phyloP scores from a whole-genome alignment of 2,113 vertebrate species.

The Vulpes ferrilata region DNA sequence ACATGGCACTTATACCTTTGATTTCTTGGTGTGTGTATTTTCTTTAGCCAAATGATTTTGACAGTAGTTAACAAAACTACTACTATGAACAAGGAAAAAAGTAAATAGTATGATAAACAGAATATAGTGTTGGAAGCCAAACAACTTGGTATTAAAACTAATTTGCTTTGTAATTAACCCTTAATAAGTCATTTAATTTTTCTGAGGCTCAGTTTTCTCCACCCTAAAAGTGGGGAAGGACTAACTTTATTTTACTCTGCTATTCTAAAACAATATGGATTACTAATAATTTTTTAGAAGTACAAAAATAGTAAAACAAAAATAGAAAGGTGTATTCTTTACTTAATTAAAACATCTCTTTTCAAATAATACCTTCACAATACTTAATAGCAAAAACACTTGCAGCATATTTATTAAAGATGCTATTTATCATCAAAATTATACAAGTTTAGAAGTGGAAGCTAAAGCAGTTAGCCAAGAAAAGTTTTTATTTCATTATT shows the following conservation, averaged over 20 bases:
- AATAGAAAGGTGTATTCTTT: not conserved
- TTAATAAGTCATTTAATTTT: constrained; percentile 27
- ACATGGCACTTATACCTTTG: not conserved
- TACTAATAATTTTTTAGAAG: not conserved
- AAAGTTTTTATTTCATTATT: not conserved
- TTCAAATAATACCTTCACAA: not conserved
- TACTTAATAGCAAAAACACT: not conserved
- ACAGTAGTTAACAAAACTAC: not conserved
- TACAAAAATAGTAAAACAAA: constrained; percentile 11
- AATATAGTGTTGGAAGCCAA: not conserved
- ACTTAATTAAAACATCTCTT: not conserved
- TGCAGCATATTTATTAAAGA: constrained; percentile 28
- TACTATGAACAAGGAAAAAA: not conserved
- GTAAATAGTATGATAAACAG: not conserved
- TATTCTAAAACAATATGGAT: not conserved
- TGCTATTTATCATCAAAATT: not conserved
- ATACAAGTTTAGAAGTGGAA: not conserved
- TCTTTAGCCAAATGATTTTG: not conserved
- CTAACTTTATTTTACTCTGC: not conserved
- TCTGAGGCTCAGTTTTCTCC: not conserved
- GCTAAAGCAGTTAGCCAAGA: not conserved
- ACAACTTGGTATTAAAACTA: not conserved
- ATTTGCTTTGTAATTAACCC: not conserved
- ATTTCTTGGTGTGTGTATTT: not conserved
- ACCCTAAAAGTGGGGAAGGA: not conserved